Conservation (phyloP, 2,113 vertebrate species). For the Sus scrofa region DNA sequence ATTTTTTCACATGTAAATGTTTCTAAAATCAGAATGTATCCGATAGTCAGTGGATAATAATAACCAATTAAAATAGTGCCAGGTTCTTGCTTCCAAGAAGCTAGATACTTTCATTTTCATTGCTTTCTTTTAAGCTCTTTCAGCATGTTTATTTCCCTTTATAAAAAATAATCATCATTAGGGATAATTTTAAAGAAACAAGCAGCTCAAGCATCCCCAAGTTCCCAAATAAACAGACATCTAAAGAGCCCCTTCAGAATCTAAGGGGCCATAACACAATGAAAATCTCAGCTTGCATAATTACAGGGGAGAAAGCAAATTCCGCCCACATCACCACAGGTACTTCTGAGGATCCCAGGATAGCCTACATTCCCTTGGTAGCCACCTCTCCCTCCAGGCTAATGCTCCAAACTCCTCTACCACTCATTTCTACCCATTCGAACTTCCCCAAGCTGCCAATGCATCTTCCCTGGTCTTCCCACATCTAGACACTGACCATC, state of each 20-base stretch:
- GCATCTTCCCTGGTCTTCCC: neutral
- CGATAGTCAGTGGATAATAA: neutral
- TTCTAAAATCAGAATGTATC: neutral
- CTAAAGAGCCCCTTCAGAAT: neutral
- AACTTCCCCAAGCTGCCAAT: neutral
- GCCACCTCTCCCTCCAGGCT: neutral
- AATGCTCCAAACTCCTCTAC: neutral
- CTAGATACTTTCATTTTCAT: neutral
- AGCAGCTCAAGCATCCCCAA: neutral
- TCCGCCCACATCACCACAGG: neutral
- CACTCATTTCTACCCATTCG: neutral
- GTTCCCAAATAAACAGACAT: neutral
- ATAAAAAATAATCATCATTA: neutral
- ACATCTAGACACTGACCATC: neutral
- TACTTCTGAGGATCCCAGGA: neutral
- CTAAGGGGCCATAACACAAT: neutral
- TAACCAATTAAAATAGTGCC: neutral
- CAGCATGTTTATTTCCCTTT: neutral
- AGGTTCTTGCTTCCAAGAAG: neutral
- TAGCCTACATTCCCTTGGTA: neutral
- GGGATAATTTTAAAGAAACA: conserved; percentile 24
- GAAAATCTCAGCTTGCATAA: neutral
- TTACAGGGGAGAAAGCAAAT: neutral
- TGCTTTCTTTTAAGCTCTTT: neutral
- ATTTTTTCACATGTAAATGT: neutral